phyloP scores from a whole-genome alignment of 92 coral and sea anemone species.

The Bergia sp. region DNA sequence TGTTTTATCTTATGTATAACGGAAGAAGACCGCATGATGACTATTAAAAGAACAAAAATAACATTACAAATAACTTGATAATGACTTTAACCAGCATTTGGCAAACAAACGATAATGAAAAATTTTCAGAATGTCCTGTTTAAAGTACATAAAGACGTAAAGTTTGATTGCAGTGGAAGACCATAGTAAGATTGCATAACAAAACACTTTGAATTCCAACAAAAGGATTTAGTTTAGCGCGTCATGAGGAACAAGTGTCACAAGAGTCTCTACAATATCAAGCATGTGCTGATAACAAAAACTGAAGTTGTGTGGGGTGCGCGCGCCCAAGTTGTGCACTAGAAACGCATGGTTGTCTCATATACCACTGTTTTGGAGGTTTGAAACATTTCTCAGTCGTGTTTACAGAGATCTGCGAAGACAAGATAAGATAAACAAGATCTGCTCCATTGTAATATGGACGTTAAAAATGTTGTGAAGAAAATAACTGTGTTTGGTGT shows the following conservation, averaged over 20 bases:
- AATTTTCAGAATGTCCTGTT: background rate
- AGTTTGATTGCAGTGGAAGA: background rate
- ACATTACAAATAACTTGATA: too few relatives aligned
- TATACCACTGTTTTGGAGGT: background rate
- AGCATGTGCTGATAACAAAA: background rate
- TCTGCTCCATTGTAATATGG: background rate
- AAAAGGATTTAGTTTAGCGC: background rate
- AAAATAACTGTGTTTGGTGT: conserved; percentile 3
- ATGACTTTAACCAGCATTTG: background rate
- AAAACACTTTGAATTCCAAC: background rate
- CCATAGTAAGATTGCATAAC: too few relatives aligned
- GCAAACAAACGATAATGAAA: background rate
- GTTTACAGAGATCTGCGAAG: background rate
- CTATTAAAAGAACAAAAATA: background rate
- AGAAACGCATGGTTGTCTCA: background rate
- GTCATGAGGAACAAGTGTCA: background rate
- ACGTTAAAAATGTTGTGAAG: background rate
- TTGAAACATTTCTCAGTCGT: background rate
- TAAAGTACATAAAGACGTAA: background rate
- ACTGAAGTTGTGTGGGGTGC: background rate
- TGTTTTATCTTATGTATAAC: background rate
- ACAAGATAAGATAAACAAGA: background rate
- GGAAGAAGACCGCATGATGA: background rate
- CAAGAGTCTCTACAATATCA: background rate
- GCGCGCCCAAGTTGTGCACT: background rate